Evolutionary conservation across 1,140 invertebrate genomes (phyloP).

Genomic region (Microplitis mediator): DNA sequence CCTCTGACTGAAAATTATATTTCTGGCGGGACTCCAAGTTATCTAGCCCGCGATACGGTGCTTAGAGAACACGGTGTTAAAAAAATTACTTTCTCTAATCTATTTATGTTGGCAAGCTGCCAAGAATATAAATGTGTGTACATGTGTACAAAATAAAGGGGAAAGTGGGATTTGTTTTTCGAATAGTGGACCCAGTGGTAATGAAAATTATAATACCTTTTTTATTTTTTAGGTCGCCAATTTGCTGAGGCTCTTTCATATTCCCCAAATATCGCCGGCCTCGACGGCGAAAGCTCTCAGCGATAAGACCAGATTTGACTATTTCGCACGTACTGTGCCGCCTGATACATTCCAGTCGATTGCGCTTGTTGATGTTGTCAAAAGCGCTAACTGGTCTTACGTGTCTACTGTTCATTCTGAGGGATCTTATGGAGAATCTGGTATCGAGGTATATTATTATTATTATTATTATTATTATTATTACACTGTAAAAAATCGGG

Average conservation of each 20-base stretch:
- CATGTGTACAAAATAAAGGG: background rate
- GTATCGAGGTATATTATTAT: slow-evolving; percentile 49
- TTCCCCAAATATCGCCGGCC: slow-evolving; percentile 83
- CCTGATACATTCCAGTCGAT: slow-evolving; percentile 81
- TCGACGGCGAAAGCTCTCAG: slow-evolving; percentile 80
- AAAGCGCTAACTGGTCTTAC: slow-evolving; percentile 82
- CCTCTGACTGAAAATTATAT: background rate
- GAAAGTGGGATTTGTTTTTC: too few relatives aligned
- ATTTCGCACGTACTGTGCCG: slow-evolving; percentile 80
- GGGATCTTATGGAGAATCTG: slow-evolving; percentile 70
- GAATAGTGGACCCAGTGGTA: too few relatives aligned
- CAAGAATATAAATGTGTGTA: background rate
- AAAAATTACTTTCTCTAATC: background rate
- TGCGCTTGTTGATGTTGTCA: slow-evolving; percentile 76
- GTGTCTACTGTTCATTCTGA: slow-evolving; percentile 81
- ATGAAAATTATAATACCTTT: too few relatives aligned
- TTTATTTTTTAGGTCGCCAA: slow-evolving; percentile 68
- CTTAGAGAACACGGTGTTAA: background rate
- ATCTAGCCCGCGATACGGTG: background rate
- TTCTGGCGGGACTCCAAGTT: background rate
- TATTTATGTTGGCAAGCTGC: background rate
- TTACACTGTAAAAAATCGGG: background rate
- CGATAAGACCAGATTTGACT: slow-evolving; percentile 79
- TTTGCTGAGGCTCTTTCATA: slow-evolving; percentile 76
- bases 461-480: background rate